Evolutionary conservation across 1,140 invertebrate species (phyloP).

Genomic region (Leptinotarsa lineolata): DNA sequence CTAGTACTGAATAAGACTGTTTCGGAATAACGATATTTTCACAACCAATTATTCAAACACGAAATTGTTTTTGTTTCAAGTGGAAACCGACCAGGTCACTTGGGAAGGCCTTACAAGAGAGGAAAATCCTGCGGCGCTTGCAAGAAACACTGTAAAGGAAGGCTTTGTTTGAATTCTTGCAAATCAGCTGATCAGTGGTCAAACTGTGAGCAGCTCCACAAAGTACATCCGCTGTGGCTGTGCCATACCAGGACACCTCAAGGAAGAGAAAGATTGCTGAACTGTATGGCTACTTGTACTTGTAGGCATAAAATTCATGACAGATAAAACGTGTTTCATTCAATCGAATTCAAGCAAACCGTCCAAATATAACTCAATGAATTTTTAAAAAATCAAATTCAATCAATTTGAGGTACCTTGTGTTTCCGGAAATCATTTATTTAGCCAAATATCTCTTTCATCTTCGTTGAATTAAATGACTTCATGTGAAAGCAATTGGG

Average conservation of each 20-base stretch:
- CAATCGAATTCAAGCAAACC: no score
- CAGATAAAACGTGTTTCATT: slow-evolving; percentile 25
- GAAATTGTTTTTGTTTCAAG: slow-evolving; percentile 58
- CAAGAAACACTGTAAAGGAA: slow-evolving; percentile 66
- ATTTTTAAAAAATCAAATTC: no score
- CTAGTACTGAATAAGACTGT: no score
- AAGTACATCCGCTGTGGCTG: slow-evolving; percentile 65
- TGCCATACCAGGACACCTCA: slow-evolving; percentile 63
- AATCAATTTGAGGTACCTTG: no score
- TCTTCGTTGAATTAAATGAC: no score
- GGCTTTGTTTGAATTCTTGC: slow-evolving; percentile 77
- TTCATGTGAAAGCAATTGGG: no score
- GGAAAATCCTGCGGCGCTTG: slow-evolving; percentile 70
- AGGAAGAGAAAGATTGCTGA: slow-evolving; percentile 61
- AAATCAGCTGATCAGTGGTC: slow-evolving; percentile 70
- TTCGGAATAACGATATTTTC: no score
- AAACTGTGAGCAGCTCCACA: slow-evolving; percentile 71
- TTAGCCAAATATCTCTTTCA: no score
- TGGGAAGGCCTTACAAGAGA: slow-evolving; percentile 69
- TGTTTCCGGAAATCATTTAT: no score
- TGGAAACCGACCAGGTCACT: slow-evolving; percentile 67
- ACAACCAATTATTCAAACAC: no score
- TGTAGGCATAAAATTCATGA: slow-evolving; percentile 61
- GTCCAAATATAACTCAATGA: no score
- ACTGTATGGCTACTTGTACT: slow-evolving; percentile 73